Percentiles rank a stretch among this genome's conserved stretches.
Conservation (phyloP, 2,888 invertebrate species). For the Lingula anatina region DNA sequence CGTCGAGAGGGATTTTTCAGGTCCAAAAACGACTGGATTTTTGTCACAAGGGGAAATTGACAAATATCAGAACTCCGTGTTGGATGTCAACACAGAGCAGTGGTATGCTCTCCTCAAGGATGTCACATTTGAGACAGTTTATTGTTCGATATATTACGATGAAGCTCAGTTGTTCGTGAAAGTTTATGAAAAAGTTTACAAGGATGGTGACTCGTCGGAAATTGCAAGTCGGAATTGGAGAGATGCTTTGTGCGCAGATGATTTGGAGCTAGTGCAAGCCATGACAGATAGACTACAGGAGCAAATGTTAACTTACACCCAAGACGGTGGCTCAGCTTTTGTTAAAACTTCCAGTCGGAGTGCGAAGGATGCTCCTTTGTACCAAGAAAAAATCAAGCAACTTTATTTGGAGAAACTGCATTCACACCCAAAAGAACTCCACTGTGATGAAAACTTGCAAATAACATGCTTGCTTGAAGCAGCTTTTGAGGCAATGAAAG, state of each 20-base stretch:
- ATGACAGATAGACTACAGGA: conserved; percentile 16
- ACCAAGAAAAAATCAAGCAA: conserved; percentile 20
- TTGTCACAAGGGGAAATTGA: conserved; percentile 20
- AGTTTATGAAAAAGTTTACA: conserved; percentile 22
- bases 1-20: conserved; percentile 28
- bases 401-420: conserved; percentile 18
- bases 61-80: conserved; percentile 24
- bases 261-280: conserved; percentile 12
- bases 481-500: conserved; percentile 23
- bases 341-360: conserved; percentile 36
- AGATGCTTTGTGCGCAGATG: conserved; percentile 11
- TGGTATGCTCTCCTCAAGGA: conserved; percentile 26
- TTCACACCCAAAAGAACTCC: conserved; percentile 8
- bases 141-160: conserved; percentile 20
- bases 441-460: conserved; percentile 24
- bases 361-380: conserved; percentile 35
- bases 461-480: conserved; percentile 29
- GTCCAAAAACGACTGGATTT: conserved; percentile 29
- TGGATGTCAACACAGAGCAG: conserved; percentile 31
- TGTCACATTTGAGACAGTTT: conserved; percentile 26
- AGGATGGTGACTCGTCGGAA: conserved; percentile 12
- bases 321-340: conserved; percentile 22
- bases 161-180: conserved; percentile 25
- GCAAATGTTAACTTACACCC: conserved; percentile 16
- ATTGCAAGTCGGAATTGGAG: conserved; percentile 15